A percentile compares a stretch with the other conserved stretches of the same genome.
Conservation (phyloP, 2,113 vertebrate genomes). For the Camelus bactrianus region DNA sequence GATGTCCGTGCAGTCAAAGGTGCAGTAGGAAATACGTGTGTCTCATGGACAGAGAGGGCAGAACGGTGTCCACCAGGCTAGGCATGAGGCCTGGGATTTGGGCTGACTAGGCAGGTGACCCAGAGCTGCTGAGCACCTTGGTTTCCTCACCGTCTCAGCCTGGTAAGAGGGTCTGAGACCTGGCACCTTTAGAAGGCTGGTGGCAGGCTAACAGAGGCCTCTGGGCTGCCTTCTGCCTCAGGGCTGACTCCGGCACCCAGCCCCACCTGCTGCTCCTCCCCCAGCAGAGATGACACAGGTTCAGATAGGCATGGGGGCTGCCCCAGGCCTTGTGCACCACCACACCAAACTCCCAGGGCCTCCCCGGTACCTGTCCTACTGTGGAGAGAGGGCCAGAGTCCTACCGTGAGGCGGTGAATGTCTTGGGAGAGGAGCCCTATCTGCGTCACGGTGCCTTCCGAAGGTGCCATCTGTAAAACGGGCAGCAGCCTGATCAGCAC, state of each 20-base stretch:
- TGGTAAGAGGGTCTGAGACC: background rate
- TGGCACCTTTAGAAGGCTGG: background rate
- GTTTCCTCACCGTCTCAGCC: background rate
- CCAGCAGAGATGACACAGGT: background rate
- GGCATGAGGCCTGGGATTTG: background rate
- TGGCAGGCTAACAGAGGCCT: background rate
- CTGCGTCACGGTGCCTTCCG: slow-evolving; percentile 92
- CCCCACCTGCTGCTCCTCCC: background rate
- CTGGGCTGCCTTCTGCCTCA: background rate
- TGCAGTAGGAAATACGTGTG: background rate
- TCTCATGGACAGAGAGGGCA: background rate
- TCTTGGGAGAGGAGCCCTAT: slow-evolving; percentile 96
- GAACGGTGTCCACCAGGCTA: background rate
- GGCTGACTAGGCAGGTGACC: background rate
- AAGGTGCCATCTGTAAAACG: slow-evolving; percentile 94
- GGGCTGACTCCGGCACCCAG: background rate
- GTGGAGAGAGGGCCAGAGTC: slow-evolving; percentile 71
- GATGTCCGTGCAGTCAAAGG: background rate
- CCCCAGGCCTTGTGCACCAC: background rate
- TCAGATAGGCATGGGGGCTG: background rate
- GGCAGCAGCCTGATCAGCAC: slow-evolving; percentile 84
- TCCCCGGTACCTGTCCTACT: background rate
- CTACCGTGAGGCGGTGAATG: slow-evolving; percentile 95
- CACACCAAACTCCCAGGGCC: background rate
- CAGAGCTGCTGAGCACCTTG: background rate